Evolutionary conservation across 2,888 invertebrate genomes (phyloP), one percentile per base, ranked within the genome.

Genomic region (Drosophila mulleri): DNA sequence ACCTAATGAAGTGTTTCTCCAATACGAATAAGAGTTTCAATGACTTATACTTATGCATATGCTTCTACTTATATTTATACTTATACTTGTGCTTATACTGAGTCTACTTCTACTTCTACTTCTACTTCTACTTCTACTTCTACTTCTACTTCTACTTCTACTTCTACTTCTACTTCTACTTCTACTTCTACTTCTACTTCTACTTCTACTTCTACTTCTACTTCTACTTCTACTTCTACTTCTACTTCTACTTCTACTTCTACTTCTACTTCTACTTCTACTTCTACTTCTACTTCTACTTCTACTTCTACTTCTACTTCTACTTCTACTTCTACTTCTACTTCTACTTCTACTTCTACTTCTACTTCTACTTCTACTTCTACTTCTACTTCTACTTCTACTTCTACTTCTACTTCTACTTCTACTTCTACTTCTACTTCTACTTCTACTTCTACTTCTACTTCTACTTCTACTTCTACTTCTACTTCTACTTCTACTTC

Each of bases 111-210:
- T 16, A 26, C 4, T 2, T 12, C 37, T 23, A 45, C 23, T 23
- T 45, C 23, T 14, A 42, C 41, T 9, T n/a, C n/a, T 18, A 42
- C 18, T 42, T 42, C n/a, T 18, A 18, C n/a, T 18, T 42, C n/a
- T 42, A 42, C 41, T 42, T 42, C n/a, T 42, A 42, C 41, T 42
- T 42, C n/a, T 42, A 42, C 41, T 42, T 42, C n/a, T 42, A 42
- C 18, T 42, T 42, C n/a, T 18, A 42, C 41, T 42, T 42, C n/a
- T 42, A 47, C 26, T 7, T 47, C 20, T 23, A 23, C 23, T 45
- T 45, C 23, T 45, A 42, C 18, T 44, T 44, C 20, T 20, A 44
- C 18, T 23, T 12, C 20, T 44, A 44, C 20, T 44, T 44, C 4
- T 44, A 44, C 20, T 23, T 44, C 20, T 44, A 44, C 20, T 20